Conservation (phyloP, 64 coral and sea anemone species). For the Montipora capricornis region DNA sequence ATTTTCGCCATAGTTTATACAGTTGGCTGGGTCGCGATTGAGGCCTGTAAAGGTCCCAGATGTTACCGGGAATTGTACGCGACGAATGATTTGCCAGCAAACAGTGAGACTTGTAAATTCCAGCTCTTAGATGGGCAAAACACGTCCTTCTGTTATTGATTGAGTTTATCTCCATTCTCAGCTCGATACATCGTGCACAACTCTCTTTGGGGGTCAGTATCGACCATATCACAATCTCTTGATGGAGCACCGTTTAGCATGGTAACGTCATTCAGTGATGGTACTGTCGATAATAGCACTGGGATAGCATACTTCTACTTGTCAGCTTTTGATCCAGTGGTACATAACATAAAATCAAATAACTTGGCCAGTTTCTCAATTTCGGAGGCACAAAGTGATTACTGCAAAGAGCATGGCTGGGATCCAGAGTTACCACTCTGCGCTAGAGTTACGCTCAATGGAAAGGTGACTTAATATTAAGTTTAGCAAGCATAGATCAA, state of each 20-base stretch:
- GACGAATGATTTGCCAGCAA: no score
- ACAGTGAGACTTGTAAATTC: no score
- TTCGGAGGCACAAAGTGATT: constrained; percentile 35
- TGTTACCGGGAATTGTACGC: no score
- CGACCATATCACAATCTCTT: constrained; percentile 13
- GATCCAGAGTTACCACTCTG: constrained; percentile 28
- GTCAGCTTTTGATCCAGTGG: not conserved
- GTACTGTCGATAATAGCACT: constrained; percentile 25
- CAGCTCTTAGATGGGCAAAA: no score
- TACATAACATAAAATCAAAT: not conserved
- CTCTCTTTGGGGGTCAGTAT: constrained; percentile 28
- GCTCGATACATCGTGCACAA: constrained; percentile 50
- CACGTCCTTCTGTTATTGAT: no score
- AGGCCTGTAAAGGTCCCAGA: no score
- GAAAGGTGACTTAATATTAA: constrained; percentile 6
- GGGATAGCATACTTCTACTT: constrained; percentile 39
- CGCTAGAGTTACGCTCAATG: constrained; percentile 23
- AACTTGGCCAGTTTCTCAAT: not conserved
- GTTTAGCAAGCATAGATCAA: no score
- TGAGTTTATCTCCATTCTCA: not conserved
- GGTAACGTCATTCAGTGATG: constrained; percentile 39
- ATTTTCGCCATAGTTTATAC: no score
- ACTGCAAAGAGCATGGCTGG: constrained; percentile 33
- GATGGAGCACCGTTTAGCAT: constrained; percentile 29
- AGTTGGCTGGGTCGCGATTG: no score